A percentile compares a stretch with the other conserved stretches of the same genome.
These are phyloP conservation scores for Acropora tenuis DNA, from an alignment of 64 coral and sea anemone genomes.

Conservation along the genomic window DNA sequence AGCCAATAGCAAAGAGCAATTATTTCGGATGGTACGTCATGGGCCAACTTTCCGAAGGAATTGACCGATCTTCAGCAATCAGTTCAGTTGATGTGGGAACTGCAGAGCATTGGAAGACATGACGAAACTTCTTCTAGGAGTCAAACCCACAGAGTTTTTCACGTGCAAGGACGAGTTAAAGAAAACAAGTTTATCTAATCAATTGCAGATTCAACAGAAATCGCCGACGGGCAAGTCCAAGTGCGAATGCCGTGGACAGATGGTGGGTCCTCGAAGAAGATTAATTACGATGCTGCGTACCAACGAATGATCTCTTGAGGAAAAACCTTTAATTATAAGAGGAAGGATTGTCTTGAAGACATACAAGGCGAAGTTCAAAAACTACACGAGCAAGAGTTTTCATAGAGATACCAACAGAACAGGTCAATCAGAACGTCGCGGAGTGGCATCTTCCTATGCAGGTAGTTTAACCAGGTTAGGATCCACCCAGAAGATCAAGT, in stretches of 20 bases:
- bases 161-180: slow-evolving; percentile 46
- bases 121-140: slow-evolving; percentile 51
- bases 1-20: too few species aligned
- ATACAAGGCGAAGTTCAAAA: slow-evolving; percentile 7
- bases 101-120: slow-evolving; percentile 14
- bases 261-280: slow-evolving; percentile 29
- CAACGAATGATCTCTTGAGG: slow-evolving; percentile 13
- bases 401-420: too few species aligned
- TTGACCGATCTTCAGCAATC: not conserved
- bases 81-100: slow-evolving; percentile 59
- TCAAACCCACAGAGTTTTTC: slow-evolving; percentile 59
- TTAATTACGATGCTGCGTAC: slow-evolving; percentile 38
- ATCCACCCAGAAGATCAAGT: too few species aligned
- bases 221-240: slow-evolving; percentile 45
- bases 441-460: too few species aligned
- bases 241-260: slow-evolving; percentile 54
- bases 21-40: too few species aligned
- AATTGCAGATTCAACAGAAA: slow-evolving; percentile 38
- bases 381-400: not conserved
- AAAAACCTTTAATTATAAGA: slow-evolving; percentile 1
- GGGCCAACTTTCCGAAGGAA: too few species aligned
- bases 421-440: too few species aligned
- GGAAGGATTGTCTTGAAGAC: not conserved
- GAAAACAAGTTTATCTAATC: slow-evolving; percentile 76
- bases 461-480: too few species aligned